Percentiles rank a stretch among this genome's conserved stretches.
Evolutionary conservation across 1,140 invertebrate species (phyloP).

Genomic region (Drosophila oshimai): DNA sequence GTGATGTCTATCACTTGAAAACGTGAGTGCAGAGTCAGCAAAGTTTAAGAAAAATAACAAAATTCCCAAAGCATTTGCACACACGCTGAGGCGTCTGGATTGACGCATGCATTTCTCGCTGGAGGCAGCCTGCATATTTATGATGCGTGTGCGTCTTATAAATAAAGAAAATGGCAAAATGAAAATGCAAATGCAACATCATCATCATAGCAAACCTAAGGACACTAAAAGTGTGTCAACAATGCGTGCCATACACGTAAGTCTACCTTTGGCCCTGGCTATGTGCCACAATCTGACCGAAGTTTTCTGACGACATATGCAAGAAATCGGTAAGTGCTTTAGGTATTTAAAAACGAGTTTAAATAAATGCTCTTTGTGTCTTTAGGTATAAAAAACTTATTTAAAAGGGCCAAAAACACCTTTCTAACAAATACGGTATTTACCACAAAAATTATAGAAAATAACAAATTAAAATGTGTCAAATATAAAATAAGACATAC

Average conservation of each 20-base stretch:
- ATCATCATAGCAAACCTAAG: not conserved
- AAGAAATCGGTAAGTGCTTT: too few species aligned
- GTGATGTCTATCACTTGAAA: conserved; percentile 17
- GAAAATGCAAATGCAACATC: conserved; percentile 35
- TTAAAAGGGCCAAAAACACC: too few species aligned
- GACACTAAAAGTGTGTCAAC: conserved; percentile 61
- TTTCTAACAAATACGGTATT: too few species aligned
- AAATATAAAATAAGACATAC: too few species aligned
- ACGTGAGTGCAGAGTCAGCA: conserved; percentile 32
- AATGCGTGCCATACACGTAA: conserved; percentile 64
- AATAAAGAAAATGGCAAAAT: conserved; percentile 54
- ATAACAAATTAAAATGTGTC: too few species aligned
- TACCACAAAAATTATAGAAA: too few species aligned
- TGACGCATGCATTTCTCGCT: conserved; percentile 53
- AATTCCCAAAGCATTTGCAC: conserved; percentile 33
- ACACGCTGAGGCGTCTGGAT: conserved; percentile 17
- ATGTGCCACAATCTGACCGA: not conserved
- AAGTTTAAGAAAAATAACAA: conserved; percentile 6
- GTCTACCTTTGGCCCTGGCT: not conserved
- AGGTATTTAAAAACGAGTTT: not conserved
- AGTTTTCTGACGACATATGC: not conserved
- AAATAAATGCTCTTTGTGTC: not conserved
- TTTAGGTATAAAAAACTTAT: not conserved
- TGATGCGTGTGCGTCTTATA: conserved; percentile 64
- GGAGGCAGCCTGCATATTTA: conserved; percentile 62